A percentile compares a stretch with the other conserved stretches of the same genome.
These are phyloP conservation scores for Hirtodrosophila confusa DNA, from an alignment of 2,888 invertebrate genomes.

Conservation along the genomic window DNA sequence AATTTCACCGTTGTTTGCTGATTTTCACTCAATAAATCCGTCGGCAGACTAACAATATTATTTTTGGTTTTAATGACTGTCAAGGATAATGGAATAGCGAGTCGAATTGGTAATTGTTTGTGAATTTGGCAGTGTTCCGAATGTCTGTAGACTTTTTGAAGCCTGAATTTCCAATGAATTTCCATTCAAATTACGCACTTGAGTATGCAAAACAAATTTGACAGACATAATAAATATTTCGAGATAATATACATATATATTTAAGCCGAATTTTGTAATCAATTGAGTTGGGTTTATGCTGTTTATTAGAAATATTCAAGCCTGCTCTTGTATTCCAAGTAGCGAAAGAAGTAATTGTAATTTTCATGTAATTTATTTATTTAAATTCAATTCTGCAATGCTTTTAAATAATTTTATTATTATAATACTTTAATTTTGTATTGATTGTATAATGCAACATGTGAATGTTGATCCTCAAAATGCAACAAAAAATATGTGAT, in stretches of 20 bases:
- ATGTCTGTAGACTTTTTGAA: constrained; percentile 57
- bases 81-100: constrained; percentile 11
- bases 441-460: too few relatives aligned
- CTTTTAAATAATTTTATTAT: too few relatives aligned
- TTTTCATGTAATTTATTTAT: too few relatives aligned
- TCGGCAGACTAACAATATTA: constrained; percentile 54
- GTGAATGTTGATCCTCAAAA: too few relatives aligned
- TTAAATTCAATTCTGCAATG: too few relatives aligned
- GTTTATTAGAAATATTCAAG: too few relatives aligned
- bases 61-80: constrained; percentile 50
- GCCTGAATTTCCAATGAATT: constrained; percentile 30
- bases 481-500: too few relatives aligned
- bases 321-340: too few relatives aligned
- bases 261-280: neutral
- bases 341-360: too few relatives aligned
- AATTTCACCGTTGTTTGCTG: constrained; percentile 32
- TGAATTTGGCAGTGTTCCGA: too few relatives aligned
- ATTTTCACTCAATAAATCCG: constrained; percentile 76
- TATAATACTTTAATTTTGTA: too few relatives aligned
- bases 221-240: constrained; percentile 1
- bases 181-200: constrained; percentile 10
- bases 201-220: constrained; percentile 28
- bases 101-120: constrained; percentile 50
- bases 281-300: too few relatives aligned
- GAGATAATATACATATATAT: constrained; percentile 30